Conservation (phyloP, 2,797 vertebrate species). For the Centroberyx gerrardi region DNA sequence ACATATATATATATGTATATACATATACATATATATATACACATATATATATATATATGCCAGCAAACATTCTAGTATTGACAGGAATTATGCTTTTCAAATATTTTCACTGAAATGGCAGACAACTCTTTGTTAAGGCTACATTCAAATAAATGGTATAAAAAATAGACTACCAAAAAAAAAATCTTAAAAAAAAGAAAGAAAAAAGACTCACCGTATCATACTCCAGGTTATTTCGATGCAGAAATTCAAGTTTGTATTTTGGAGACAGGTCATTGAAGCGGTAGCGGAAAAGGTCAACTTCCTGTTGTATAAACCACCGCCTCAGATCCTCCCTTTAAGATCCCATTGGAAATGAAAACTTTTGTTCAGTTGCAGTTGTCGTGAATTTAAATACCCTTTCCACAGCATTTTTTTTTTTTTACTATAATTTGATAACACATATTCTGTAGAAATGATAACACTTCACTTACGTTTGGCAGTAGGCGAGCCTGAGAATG, state of each 20-base stretch:
- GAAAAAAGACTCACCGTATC: constrained; percentile 86
- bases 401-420: too few species aligned
- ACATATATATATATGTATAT: too few species aligned
- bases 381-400: background rate
- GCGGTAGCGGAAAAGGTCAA: constrained; percentile 94
- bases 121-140: background rate
- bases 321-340: constrained; percentile 95
- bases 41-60: too few species aligned
- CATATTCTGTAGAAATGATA: background rate
- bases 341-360: constrained; percentile 22
- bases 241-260: constrained; percentile 89
- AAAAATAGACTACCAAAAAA: background rate
- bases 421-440: background rate
- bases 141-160: background rate
- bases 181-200: background rate
- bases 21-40: too few species aligned
- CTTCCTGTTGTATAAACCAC: constrained; percentile 99
- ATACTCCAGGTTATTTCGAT: constrained; percentile 90
- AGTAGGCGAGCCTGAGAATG: constrained; percentile 97
- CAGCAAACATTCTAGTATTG: background rate
- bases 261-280: constrained; percentile 81
- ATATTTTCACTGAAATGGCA: background rate
- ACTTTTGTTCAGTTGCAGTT: background rate
- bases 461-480: constrained; percentile 92
- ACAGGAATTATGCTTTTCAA: background rate